Base-by-base conservation (phyloP, 2,888 invertebrate genomes). In the Oscheius sp. region DNA sequence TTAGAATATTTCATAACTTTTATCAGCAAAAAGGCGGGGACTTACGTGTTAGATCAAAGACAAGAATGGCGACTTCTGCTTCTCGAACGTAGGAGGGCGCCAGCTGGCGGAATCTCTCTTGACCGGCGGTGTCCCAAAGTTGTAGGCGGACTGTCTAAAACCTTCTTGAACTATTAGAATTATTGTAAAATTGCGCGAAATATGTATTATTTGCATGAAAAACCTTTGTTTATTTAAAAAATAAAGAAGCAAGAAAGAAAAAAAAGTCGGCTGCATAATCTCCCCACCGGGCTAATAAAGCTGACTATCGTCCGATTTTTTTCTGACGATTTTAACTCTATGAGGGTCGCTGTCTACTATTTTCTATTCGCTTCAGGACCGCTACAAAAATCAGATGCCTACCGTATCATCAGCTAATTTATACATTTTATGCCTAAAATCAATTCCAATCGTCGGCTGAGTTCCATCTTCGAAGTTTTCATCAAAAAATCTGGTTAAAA, bases 41-140 rank as follows among this genome's bases (percentile, higher is more conserved):
- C 66, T 53, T 29, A 81, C 79, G 72, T 0, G 82, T 70, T 9
- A 80, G 59, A 69, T 82, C 82, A n/a, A 82, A 73, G 1, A 82
- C 80, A 1, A 82, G 53, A 23, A 82, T 69, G 21, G 82, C 82
- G 1, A 82, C 80, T 18, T 49, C 55, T 0, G 82, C 76, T 58
- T 79, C 78, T 73, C 80, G 61, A 25, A 82, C 79, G 69, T 82
- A 82, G 7, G 77, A 69, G 5, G 82, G 82, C 29, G 76, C 73
- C 49, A 82, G 49, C 61, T 82, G 82, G 12, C 82, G 80, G 70
- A 82, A 82, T 35, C 80, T 29, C 53, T 82, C 82, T 53, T 82
- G 82, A 2, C 82, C 82, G 1, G 80, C 80, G 0, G 82, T 82
- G 61, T 82, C 82, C 82, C 82, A 82, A 0, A 82, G 49, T 74